These are phyloP conservation scores for Apodemia zela DNA, from an alignment of 2,888 invertebrate species.

Conservation along the genomic window DNA sequence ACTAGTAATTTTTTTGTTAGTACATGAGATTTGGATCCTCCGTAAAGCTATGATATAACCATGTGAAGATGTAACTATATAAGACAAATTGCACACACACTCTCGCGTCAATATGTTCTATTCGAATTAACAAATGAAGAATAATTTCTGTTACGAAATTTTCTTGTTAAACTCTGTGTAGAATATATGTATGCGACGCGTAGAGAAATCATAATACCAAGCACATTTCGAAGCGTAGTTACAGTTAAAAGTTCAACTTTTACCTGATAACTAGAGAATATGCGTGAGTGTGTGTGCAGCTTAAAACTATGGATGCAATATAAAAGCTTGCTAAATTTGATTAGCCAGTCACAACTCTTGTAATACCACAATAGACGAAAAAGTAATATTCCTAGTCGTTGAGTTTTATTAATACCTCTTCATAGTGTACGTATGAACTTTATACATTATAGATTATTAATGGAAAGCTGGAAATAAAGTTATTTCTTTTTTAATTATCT, in stretches of 20 bases:
- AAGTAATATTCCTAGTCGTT: neutral
- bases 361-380: no score
- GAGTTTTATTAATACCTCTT: neutral
- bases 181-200: neutral
- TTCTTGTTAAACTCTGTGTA: neutral
- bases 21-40: constrained; percentile 5
- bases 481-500: neutral
- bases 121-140: neutral
- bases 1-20: neutral
- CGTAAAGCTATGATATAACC: neutral
- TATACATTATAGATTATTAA: neutral
- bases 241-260: constrained; percentile 42
- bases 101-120: neutral
- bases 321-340: neutral
- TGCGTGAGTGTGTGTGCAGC: neutral
- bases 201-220: neutral
- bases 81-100: neutral
- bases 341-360: neutral
- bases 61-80: neutral
- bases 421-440: neutral
- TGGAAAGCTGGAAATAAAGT: neutral
- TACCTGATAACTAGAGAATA: constrained; percentile 12
- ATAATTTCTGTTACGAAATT: neutral
- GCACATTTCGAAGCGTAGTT: neutral
- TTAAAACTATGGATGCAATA: neutral